phyloP scores from a whole-genome alignment of 2,113 vertebrate species.

The Oenanthe oenanthe region DNA sequence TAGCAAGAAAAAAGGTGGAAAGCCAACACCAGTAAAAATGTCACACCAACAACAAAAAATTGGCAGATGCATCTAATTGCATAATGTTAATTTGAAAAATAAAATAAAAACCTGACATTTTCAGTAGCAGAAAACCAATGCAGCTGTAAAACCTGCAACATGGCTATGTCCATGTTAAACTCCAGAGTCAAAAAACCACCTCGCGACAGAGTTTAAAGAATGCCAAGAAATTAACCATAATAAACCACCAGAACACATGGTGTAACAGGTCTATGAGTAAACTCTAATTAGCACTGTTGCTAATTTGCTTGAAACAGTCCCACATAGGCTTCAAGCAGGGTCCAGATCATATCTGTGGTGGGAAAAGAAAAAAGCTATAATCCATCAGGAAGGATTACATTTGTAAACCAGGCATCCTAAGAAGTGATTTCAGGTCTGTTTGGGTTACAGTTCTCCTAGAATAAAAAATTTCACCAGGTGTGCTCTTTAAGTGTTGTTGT shows the following conservation, averaged over 20 bases:
- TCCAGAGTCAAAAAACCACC: constrained; percentile 50
- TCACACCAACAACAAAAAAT: not conserved
- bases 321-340: constrained; percentile 77
- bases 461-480: constrained; percentile 69
- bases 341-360: constrained; percentile 77
- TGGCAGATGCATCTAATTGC: not conserved
- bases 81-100: not conserved
- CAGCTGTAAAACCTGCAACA: constrained; percentile 15
- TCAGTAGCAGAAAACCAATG: not conserved
- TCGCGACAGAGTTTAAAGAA: constrained; percentile 63
- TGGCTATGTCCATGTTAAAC: constrained; percentile 53
- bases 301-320: constrained; percentile 81
- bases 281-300: constrained; percentile 83
- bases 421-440: constrained; percentile 75
- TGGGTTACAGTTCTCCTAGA: constrained; percentile 71
- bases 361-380: constrained; percentile 77
- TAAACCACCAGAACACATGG: constrained; percentile 68
- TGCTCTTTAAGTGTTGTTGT: constrained; percentile 66
- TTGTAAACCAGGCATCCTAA: constrained; percentile 76
- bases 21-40: not conserved
- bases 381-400: constrained; percentile 79
- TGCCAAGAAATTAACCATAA: constrained; percentile 75
- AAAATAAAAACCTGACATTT: not conserved
- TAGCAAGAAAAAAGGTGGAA: not conserved
- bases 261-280: constrained; percentile 75